Conservation (phyloP, 2,888 invertebrate species). For the Mythimna loreyi region DNA sequence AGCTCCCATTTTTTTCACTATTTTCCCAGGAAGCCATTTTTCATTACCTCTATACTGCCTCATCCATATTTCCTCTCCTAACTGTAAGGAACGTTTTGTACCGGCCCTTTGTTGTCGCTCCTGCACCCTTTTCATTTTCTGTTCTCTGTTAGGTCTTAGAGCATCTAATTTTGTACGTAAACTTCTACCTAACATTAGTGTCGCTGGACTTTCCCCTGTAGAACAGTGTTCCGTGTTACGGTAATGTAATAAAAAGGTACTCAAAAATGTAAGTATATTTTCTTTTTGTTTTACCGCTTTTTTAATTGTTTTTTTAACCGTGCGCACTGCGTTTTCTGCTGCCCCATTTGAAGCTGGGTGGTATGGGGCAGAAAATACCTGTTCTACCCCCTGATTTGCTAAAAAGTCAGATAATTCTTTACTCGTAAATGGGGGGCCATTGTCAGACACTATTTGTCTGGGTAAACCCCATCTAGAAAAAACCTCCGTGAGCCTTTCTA, state of each 20-base stretch:
- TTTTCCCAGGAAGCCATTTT: too few relatives aligned
- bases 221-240: background rate
- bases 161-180: too few relatives aligned
- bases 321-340: background rate
- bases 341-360: conserved; percentile 1
- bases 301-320: background rate
- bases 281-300: background rate
- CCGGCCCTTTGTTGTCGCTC: too few relatives aligned
- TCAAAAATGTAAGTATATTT: background rate
- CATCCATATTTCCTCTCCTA: too few relatives aligned
- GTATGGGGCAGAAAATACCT: background rate
- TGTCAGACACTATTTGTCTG: background rate
- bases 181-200: too few relatives aligned
- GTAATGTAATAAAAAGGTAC: background rate
- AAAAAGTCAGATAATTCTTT: background rate
- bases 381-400: background rate
- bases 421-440: background rate
- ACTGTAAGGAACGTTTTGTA: too few relatives aligned
- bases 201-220: too few relatives aligned
- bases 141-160: too few relatives aligned
- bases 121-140: too few relatives aligned
- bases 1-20: too few relatives aligned
- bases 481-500: background rate
- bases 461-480: conserved; percentile 9
- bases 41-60: too few relatives aligned